Percentiles rank a stretch among this genome's conserved stretches.
Evolutionary conservation across 1,140 invertebrate species (phyloP).

Genomic region (Chlorops oryzae): DNA sequence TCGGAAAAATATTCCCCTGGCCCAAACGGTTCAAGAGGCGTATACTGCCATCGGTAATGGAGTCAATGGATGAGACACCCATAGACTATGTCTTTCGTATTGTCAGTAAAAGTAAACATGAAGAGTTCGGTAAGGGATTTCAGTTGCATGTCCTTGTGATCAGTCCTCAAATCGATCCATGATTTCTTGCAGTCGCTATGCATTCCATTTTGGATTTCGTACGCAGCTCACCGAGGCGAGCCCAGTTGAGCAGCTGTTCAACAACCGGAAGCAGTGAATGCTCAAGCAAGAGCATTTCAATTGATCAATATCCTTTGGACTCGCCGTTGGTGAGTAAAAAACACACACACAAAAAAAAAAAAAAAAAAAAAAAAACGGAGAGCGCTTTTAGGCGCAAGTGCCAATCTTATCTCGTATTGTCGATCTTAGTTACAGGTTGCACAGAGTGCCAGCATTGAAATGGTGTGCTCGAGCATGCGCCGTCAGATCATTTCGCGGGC

Average conservation of each 20-base stretch:
- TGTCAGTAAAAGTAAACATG: slow-evolving; percentile 69
- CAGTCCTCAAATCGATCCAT: not conserved
- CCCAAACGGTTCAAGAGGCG: slow-evolving; percentile 59
- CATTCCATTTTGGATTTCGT: slow-evolving; percentile 45
- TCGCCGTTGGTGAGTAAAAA: slow-evolving; percentile 26
- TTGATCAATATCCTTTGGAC: slow-evolving; percentile 40
- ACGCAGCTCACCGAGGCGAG: slow-evolving; percentile 37
- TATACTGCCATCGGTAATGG: slow-evolving; percentile 53
- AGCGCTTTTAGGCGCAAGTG: too few relatives aligned
- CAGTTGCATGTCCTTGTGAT: not conserved
- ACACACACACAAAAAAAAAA: too few relatives aligned
- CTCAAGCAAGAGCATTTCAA: slow-evolving; percentile 45
- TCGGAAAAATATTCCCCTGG: slow-evolving; percentile 72
- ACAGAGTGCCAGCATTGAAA: slow-evolving; percentile 55
- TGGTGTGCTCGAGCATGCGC: slow-evolving; percentile 90
- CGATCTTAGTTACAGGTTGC: slow-evolving; percentile 25
- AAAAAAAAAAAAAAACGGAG: too few relatives aligned
- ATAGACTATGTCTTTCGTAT: slow-evolving; percentile 89
- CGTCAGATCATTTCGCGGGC: slow-evolving; percentile 90
- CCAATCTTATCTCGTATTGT: too few relatives aligned
- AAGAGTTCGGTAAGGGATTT: slow-evolving; percentile 60
- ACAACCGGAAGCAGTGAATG: slow-evolving; percentile 46
- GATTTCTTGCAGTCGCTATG: slow-evolving; percentile 28
- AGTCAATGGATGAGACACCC: slow-evolving; percentile 59
- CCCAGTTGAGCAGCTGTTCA: slow-evolving; percentile 45